phyloP scores from a whole-genome alignment of 2,888 invertebrate genomes.

The Drosophila conformis region DNA sequence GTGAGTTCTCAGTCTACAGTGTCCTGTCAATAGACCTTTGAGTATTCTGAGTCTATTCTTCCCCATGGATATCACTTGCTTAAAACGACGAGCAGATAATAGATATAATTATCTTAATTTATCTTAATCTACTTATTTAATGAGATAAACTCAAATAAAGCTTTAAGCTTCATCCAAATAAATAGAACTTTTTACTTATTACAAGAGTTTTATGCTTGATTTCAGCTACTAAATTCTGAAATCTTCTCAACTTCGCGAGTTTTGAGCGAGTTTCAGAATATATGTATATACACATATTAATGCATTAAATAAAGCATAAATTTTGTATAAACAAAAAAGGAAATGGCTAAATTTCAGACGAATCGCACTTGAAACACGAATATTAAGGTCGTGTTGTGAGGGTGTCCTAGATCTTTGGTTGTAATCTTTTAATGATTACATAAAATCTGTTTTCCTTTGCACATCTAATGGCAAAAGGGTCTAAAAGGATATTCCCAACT shows the following conservation, averaged over 20 bases:
- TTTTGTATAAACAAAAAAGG: not conserved
- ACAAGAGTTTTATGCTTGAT: not conserved
- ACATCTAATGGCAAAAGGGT: not conserved
- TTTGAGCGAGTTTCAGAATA: too few species aligned
- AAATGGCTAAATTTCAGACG: not conserved
- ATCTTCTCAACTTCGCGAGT: too few species aligned
- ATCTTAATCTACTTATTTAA: too few species aligned
- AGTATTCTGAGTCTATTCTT: too few species aligned
- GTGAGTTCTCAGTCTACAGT: too few species aligned
- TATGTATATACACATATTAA: not conserved
- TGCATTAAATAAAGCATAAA: not conserved
- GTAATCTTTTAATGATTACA: not conserved
- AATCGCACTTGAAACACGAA: not conserved
- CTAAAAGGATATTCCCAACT: not conserved
- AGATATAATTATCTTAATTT: too few species aligned
- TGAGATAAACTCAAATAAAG: not conserved
- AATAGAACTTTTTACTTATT: not conserved
- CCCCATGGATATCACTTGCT: too few species aligned
- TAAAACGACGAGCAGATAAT: too few species aligned
- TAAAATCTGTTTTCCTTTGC: not conserved
- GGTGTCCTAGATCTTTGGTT: not conserved
- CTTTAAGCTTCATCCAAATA: not conserved
- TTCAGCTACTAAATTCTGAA: too few species aligned
- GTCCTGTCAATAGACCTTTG: too few species aligned
- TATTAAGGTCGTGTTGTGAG: not conserved